Percentiles rank a stretch among this genome's conserved stretches.
phyloP scores from a whole-genome alignment of 2,797 vertebrate genomes.

The Helarctos malayanus region DNA sequence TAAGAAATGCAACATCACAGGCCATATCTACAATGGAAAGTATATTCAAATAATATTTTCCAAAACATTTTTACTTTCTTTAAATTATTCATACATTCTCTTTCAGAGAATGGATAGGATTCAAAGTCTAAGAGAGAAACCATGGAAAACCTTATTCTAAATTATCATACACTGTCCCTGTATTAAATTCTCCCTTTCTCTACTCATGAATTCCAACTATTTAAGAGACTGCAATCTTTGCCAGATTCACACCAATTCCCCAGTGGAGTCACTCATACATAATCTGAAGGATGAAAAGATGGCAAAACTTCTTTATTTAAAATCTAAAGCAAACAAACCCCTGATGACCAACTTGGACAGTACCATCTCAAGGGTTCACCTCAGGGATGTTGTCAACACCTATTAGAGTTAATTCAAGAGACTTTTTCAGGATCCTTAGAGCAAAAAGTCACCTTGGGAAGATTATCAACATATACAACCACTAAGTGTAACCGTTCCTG shows the following conservation, averaged over 20 bases:
- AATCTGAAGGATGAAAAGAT: conserved; percentile 82
- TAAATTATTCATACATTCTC: conserved; percentile 4
- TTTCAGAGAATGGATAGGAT: conserved; percentile 26
- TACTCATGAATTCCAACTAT: conserved; percentile 70
- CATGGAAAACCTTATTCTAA: not conserved
- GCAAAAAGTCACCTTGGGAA: conserved; percentile 77
- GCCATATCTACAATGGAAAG: not conserved
- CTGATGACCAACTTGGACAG: conserved; percentile 68
- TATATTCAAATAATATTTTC: conserved; percentile 54
- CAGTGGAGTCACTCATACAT: conserved; percentile 83
- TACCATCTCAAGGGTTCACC: conserved; percentile 61
- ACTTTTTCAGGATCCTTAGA: conserved; percentile 63
- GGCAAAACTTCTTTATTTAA: conserved; percentile 55
- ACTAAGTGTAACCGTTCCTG: conserved; percentile 59
- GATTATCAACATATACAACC: conserved; percentile 71
- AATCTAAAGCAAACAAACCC: conserved; percentile 74
- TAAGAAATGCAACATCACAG: not conserved
- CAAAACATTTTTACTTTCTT: conserved; percentile 42
- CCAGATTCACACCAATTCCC: conserved; percentile 86
- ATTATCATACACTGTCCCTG: not conserved
- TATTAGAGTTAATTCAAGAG: conserved; percentile 55
- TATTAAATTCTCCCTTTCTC: not conserved
- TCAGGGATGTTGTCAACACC: conserved; percentile 75
- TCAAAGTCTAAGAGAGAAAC: conserved; percentile 46
- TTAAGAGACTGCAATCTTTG: conserved; percentile 80